A percentile compares a stretch with the other conserved stretches of the same genome.
These are phyloP conservation scores for Sphaerophoria rueppellii DNA, from an alignment of 2,888 invertebrate species.

Conservation along the genomic window DNA sequence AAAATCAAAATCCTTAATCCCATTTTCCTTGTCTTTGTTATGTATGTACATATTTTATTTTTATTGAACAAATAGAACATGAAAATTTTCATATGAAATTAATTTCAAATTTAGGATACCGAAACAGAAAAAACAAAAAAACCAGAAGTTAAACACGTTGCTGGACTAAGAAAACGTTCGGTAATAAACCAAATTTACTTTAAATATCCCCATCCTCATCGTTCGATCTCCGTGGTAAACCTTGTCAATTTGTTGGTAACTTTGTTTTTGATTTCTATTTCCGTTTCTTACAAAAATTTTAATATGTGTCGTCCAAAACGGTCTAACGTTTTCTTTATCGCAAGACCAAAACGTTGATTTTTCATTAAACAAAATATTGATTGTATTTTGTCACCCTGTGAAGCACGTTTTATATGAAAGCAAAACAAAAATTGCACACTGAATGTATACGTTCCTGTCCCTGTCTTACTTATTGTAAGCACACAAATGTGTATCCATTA, in stretches of 20 bases:
- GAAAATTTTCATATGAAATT: background rate
- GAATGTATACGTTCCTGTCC: background rate
- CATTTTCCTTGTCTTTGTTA: background rate
- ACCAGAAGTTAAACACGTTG: background rate
- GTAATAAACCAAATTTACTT: conserved; percentile 1
- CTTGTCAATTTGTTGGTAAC: background rate
- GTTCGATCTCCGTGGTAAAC: background rate
- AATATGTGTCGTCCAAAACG: conserved; percentile 3
- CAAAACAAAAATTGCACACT: background rate
- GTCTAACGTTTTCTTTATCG: too few species aligned
- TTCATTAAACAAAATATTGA: too few species aligned
- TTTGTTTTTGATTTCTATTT: background rate
- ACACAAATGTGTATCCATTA: background rate
- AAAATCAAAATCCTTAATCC: too few species aligned
- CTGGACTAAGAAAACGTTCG: conserved; percentile 11
- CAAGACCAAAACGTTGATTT: too few species aligned
- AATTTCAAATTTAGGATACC: conserved; percentile 15
- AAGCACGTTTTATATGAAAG: background rate
- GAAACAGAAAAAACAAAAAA: conserved; percentile 16
- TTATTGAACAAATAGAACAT: background rate
- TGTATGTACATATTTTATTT: too few species aligned
- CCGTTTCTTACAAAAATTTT: background rate
- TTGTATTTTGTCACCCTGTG: too few species aligned
- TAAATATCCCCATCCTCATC: background rate
- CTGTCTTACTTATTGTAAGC: conserved; percentile 45